Evolutionary conservation across 2,888 invertebrate species (phyloP).

Genomic region (Acanthosepion esculentum): DNA sequence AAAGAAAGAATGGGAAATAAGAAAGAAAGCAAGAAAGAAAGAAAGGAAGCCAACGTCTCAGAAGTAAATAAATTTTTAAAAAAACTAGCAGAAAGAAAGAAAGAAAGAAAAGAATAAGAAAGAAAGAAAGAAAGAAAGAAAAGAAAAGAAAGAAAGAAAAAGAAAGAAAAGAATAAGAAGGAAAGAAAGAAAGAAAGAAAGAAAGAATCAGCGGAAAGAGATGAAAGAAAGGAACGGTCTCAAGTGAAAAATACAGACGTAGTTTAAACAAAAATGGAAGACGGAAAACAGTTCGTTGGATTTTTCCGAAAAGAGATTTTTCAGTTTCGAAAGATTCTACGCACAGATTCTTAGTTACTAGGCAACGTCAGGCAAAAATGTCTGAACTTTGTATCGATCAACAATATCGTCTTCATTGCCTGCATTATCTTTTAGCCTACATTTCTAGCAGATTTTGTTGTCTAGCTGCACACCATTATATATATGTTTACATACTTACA

Average conservation of each 20-base stretch:
- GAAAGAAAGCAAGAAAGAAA: too few relatives aligned
- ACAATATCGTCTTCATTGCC: neutral
- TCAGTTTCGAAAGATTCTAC: neutral
- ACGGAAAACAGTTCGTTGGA: neutral
- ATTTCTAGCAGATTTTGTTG: neutral
- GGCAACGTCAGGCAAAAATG: slow-evolving; percentile 20
- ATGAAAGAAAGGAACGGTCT: too few relatives aligned
- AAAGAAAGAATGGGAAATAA: too few relatives aligned
- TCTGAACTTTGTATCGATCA: neutral
- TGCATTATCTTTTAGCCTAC: neutral
- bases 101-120: too few relatives aligned
- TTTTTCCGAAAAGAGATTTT: neutral
- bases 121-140: too few relatives aligned
- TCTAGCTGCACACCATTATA: neutral
- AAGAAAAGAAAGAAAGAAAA: too few relatives aligned
- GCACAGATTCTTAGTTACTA: neutral
- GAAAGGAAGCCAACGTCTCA: too few relatives aligned
- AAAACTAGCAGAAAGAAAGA: too few relatives aligned
- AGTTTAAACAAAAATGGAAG: neutral
- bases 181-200: too few relatives aligned
- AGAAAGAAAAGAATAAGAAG: too few relatives aligned
- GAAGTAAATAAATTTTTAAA: too few relatives aligned
- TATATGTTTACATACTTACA: neutral
- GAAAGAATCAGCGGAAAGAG: too few relatives aligned
- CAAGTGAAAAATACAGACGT: neutral